Evolutionary conservation across 2,113 vertebrate species (phyloP).

Genomic region (Phalacrocorax aristotelis): DNA sequence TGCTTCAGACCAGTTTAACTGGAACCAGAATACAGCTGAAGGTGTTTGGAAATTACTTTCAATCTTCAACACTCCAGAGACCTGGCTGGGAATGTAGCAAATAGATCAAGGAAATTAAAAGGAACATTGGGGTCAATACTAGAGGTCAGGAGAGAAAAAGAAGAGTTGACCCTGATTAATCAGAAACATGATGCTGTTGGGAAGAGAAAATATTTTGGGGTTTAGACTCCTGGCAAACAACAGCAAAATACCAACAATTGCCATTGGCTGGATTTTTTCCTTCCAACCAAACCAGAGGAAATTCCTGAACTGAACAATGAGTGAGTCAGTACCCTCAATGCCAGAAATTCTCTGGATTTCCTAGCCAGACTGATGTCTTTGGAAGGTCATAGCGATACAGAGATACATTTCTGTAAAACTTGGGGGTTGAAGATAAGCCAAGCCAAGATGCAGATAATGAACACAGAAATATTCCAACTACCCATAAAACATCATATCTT

Average conservation of each 20-base stretch:
- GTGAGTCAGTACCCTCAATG: conserved; percentile 58
- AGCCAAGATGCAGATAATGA: conserved; percentile 39
- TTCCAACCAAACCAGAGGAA: conserved; percentile 70
- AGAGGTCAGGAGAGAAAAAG: conserved; percentile 7
- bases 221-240: conserved; percentile 36
- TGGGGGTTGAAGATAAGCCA: conserved; percentile 18
- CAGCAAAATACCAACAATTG: conserved; percentile 40
- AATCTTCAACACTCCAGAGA: conserved; percentile 39
- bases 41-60: conserved; percentile 48
- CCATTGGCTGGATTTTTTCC: conserved; percentile 24
- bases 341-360: conserved; percentile 70
- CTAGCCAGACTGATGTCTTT: conserved; percentile 47
- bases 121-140: conserved; percentile 38
- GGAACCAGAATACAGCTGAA: conserved; percentile 13
- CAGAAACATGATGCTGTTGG: conserved; percentile 20
- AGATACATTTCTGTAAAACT: conserved; percentile 50
- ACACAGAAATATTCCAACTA: conserved; percentile 27
- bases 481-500: not conserved
- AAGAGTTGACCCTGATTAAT: conserved; percentile 56
- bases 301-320: conserved; percentile 70
- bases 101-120: conserved; percentile 63
- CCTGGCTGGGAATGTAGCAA: conserved; percentile 43
- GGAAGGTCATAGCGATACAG: conserved; percentile 37
- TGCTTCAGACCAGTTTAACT: not conserved
- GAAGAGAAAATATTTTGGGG: conserved; percentile 59